These are phyloP conservation scores for Chascanopsetta lugubris DNA, from an alignment of 2,113 vertebrate species.

Conservation along the genomic window DNA sequence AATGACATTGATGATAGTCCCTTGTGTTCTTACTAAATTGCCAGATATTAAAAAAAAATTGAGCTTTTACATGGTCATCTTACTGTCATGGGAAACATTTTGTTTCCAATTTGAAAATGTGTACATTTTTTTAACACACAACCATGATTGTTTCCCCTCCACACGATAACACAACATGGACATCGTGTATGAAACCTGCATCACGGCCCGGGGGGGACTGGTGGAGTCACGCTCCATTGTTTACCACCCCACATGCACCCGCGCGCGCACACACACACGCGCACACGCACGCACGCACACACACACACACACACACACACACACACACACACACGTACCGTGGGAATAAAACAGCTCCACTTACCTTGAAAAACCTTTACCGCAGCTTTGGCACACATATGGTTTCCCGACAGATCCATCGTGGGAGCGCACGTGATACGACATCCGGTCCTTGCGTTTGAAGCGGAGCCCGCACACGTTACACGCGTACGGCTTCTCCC, in stretches of 20 bases:
- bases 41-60: background rate
- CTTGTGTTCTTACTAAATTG: no score
- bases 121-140: background rate
- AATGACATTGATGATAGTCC: constrained; percentile 3
- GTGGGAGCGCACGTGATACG: constrained; percentile 97
- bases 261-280: background rate
- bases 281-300: no score
- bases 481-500: constrained; percentile 98
- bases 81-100: no score
- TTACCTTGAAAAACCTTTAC: constrained; percentile 99
- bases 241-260: no score
- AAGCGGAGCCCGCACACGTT: constrained; percentile 96
- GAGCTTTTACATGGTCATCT: background rate
- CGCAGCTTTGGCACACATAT: constrained; percentile 98
- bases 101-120: background rate
- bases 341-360: constrained; percentile 46
- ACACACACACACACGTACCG: background rate
- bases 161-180: no score
- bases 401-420: constrained; percentile 98
- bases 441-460: constrained; percentile 99
- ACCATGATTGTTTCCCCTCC: no score
- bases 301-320: background rate
- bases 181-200: no score
- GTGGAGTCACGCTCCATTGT: no score
- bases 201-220: no score